Percentiles rank a stretch among this genome's conserved stretches.
Conservation (phyloP, 2,113 vertebrate genomes). For the Pseudonaja textilis region DNA sequence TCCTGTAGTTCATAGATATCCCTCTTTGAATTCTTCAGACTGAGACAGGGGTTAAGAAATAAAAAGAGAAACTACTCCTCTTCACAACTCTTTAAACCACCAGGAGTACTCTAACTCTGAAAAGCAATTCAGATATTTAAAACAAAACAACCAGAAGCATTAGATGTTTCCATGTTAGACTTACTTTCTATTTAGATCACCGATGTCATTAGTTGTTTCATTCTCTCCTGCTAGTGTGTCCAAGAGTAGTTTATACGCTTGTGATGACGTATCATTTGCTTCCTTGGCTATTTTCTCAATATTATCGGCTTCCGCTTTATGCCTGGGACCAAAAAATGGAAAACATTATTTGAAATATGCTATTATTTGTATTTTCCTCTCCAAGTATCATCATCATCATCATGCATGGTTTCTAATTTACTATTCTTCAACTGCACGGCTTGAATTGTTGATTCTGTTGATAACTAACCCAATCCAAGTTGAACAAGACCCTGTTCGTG, state of each 20-base stretch:
- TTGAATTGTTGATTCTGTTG: background rate
- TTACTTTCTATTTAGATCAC: conserved; percentile 92
- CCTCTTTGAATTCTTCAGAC: background rate
- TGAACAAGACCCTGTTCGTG: background rate
- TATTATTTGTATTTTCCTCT: background rate
- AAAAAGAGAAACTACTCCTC: background rate
- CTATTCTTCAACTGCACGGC: background rate
- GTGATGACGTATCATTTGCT: conserved; percentile 89
- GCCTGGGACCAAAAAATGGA: conserved; percentile 67
- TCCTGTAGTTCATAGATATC: background rate
- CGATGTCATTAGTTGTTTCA: conserved; percentile 82
- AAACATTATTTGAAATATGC: conserved; percentile 32
- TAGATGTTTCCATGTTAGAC: conserved; percentile 53
- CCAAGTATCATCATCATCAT: background rate
- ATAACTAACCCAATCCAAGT: background rate
- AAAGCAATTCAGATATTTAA: background rate
- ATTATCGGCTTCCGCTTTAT: conserved; percentile 92
- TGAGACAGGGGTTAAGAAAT: background rate
- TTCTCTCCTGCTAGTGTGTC: conserved; percentile 87
- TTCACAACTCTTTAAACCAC: background rate
- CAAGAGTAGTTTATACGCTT: conserved; percentile 86
- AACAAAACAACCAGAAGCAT: background rate
- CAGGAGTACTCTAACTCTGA: background rate
- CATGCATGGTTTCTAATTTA: background rate
- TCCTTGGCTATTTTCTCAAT: conserved; percentile 89